Evolutionary conservation across 2,888 invertebrate species (phyloP).

Genomic region (Eupithecia exiguata): DNA sequence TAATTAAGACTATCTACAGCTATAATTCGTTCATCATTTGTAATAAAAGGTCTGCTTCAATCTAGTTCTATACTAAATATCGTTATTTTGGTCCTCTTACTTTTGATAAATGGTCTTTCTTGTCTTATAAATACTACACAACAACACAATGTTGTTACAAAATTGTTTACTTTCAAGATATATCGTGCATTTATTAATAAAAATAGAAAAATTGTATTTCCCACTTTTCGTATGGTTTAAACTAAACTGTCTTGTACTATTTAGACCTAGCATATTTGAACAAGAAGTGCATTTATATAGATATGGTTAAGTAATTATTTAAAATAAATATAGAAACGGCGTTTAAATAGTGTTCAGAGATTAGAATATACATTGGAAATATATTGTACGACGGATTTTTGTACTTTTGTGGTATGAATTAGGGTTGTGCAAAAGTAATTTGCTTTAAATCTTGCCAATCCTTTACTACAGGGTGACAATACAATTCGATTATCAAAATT

Average conservation of each 20-base stretch:
- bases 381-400: slow-evolving; percentile 74
- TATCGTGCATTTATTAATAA: slow-evolving; percentile 20
- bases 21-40: slow-evolving; percentile 18
- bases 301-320: slow-evolving; percentile 74
- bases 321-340: slow-evolving; percentile 64
- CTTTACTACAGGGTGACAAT: slow-evolving; percentile 33
- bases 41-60: slow-evolving; percentile 32
- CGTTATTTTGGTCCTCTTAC: background rate
- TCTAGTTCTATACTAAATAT: background rate
- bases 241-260: slow-evolving; percentile 48
- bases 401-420: slow-evolving; percentile 77
- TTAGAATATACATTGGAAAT: slow-evolving; percentile 65
- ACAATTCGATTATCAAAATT: slow-evolving; percentile 19
- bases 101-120: background rate
- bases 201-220: slow-evolving; percentile 7
- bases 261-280: slow-evolving; percentile 68
- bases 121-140: background rate
- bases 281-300: slow-evolving; percentile 82
- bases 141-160: background rate
- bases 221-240: slow-evolving; percentile 22
- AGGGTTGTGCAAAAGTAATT: slow-evolving; percentile 66
- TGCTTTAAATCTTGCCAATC: slow-evolving; percentile 46
- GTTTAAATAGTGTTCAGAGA: slow-evolving; percentile 76
- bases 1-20: slow-evolving; percentile 26
- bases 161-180: background rate